phyloP scores from a whole-genome alignment of 1,140 invertebrate genomes.

The Tetragonula clypearis region DNA sequence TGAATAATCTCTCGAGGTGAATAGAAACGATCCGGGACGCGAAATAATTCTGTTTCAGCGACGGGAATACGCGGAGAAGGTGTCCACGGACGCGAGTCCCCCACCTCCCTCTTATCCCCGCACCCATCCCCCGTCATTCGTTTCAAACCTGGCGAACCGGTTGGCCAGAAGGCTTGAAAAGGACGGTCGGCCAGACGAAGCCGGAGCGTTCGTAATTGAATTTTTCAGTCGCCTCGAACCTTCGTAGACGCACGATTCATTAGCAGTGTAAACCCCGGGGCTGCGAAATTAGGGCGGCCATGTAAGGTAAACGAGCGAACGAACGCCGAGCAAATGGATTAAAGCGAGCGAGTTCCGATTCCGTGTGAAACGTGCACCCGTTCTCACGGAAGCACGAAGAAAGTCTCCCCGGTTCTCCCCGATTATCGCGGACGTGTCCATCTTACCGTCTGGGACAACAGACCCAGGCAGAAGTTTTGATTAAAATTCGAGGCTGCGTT shows the following conservation, averaged over 20 bases:
- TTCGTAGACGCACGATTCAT: constrained; percentile 62
- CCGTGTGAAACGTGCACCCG: constrained; percentile 10
- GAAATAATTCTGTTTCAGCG: constrained; percentile 53
- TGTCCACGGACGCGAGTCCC: not conserved
- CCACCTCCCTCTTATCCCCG: no score
- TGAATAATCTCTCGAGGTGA: constrained; percentile 22
- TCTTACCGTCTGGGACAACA: not conserved
- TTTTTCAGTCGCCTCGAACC: constrained; percentile 59
- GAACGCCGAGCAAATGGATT: constrained; percentile 58
- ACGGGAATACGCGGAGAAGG: not conserved
- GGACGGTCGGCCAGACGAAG: constrained; percentile 1
- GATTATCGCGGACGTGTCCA: constrained; percentile 20
- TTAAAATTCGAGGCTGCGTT: constrained; percentile 8
- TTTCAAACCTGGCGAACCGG: not conserved
- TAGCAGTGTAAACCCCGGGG: constrained; percentile 62
- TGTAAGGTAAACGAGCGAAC: constrained; percentile 64
- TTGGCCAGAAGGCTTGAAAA: constrained; percentile 10
- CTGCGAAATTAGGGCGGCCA: constrained; percentile 59
- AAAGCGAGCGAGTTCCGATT: constrained; percentile 58
- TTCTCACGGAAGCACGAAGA: constrained; percentile 22
- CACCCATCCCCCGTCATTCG: not conserved
- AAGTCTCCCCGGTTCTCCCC: not conserved
- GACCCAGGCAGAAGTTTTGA: not conserved
- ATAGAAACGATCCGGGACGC: constrained; percentile 15
- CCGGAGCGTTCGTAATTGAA: constrained; percentile 52